Percentiles rank a stretch among this genome's conserved stretches.
These are phyloP conservation scores for Cosmorhoe ocellata DNA, from an alignment of 2,888 invertebrate species.

Conservation along the genomic window DNA sequence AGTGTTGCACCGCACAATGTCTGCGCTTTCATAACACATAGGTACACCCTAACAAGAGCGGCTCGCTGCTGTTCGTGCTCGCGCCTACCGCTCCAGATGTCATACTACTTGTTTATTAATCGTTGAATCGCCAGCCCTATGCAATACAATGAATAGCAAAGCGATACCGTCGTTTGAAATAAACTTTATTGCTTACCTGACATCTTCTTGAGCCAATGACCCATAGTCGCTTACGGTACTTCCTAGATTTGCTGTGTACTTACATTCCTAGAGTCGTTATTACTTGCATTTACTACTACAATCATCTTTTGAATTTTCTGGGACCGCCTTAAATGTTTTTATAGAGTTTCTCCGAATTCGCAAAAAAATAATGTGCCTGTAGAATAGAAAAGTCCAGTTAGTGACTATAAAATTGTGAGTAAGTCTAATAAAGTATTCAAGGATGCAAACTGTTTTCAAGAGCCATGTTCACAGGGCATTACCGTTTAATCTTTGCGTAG, in stretches of 20 bases:
- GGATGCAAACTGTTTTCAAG: slow-evolving; percentile 35
- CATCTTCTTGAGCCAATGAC: slow-evolving; percentile 73
- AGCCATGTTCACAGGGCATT: slow-evolving; percentile 42
- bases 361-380: slow-evolving; percentile 1
- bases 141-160: slow-evolving; percentile 45
- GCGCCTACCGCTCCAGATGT: slow-evolving; percentile 6
- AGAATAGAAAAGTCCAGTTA: slow-evolving; percentile 1
- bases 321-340: neutral
- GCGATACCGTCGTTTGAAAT: slow-evolving; percentile 56
- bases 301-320: slow-evolving; percentile 10
- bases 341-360: slow-evolving; percentile 8
- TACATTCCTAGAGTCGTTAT: slow-evolving; percentile 46
- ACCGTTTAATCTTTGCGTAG: slow-evolving; percentile 50
- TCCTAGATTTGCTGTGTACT: slow-evolving; percentile 52
- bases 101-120: slow-evolving; percentile 26
- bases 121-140: slow-evolving; percentile 29
- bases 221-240: slow-evolving; percentile 70
- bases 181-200: slow-evolving; percentile 65
- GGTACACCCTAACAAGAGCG: neutral
- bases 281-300: slow-evolving; percentile 35
- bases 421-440: slow-evolving; percentile 30
- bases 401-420: slow-evolving; percentile 22
- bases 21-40: slow-evolving; percentile 21
- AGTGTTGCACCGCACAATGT: slow-evolving; percentile 37
- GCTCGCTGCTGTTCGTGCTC: slow-evolving; percentile 11